A percentile compares a stretch with the other conserved stretches of the same genome.
Evolutionary conservation across 2,888 invertebrate species (phyloP).

Genomic region (Ecliptopera silaceata): DNA sequence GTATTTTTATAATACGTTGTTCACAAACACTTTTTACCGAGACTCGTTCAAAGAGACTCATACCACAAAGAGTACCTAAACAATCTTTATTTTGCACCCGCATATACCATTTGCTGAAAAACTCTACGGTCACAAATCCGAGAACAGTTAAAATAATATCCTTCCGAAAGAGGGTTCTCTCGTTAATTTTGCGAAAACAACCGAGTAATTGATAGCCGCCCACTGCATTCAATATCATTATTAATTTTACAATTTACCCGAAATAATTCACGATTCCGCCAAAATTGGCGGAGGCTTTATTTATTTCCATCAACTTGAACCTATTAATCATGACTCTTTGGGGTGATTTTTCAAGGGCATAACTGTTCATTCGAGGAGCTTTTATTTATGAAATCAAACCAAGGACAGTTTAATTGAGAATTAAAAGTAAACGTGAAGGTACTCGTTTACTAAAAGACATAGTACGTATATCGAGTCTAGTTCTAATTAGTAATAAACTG

Average conservation of each 20-base stretch:
- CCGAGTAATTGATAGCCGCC: slow-evolving; percentile 62
- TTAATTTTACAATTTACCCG: slow-evolving; percentile 34
- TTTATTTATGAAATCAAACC: slow-evolving; percentile 10
- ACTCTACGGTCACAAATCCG: slow-evolving; percentile 6
- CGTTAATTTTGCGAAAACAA: slow-evolving; percentile 66
- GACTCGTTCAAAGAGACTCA: neutral
- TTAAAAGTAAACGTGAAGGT: too few relatives aligned
- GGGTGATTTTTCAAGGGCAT: slow-evolving; percentile 21
- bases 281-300: slow-evolving; percentile 27
- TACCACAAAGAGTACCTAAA: too few relatives aligned
- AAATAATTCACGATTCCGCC: slow-evolving; percentile 28
- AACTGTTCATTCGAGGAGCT: slow-evolving; percentile 19
- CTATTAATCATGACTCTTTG: slow-evolving; percentile 28
- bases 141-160: slow-evolving; percentile 8
- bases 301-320: slow-evolving; percentile 30
- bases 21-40: neutral
- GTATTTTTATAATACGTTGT: too few relatives aligned
- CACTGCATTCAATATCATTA: slow-evolving; percentile 32
- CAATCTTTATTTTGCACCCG: slow-evolving; percentile 7
- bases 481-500: too few relatives aligned
- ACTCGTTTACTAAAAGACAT: too few relatives aligned
- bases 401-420: slow-evolving; percentile 1
- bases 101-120: neutral
- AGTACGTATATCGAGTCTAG: too few relatives aligned
- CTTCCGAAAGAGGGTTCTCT: slow-evolving; percentile 11